Evolutionary conservation across 2,797 vertebrate genomes (phyloP).

Genomic region (Rhinatrema bivittatum): DNA sequence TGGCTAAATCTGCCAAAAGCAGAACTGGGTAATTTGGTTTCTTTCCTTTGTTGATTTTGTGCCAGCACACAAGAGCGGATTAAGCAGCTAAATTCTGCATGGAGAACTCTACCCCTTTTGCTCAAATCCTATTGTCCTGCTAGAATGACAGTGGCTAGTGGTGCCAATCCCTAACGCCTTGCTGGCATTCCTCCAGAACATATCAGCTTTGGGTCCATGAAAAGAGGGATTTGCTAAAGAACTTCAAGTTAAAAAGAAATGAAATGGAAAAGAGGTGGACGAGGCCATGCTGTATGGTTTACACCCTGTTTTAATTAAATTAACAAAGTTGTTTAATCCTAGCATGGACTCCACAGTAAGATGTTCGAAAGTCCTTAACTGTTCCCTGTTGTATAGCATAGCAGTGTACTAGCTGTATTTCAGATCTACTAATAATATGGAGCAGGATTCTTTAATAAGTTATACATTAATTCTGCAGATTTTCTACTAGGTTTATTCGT

Average conservation of each 20-base stretch:
- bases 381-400: too few relatives aligned
- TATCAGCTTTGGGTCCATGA: conserved; percentile 53
- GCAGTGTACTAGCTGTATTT: too few relatives aligned
- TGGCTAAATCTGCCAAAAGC: conserved; percentile 77
- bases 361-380: background rate
- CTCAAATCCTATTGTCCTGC: conserved; percentile 60
- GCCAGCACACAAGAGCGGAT: conserved; percentile 87
- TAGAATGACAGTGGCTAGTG: conserved; percentile 55
- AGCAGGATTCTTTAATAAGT: too few relatives aligned
- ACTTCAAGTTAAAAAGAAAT: conserved; percentile 38
- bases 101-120: conserved; percentile 57
- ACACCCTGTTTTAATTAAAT: conserved; percentile 40
- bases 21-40: conserved; percentile 87
- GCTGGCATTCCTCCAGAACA: conserved; percentile 52
- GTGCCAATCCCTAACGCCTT: conserved; percentile 53
- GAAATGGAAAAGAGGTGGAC: conserved; percentile 33
- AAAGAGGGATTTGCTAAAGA: conserved; percentile 62
- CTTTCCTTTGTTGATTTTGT: conserved; percentile 80
- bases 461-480: too few relatives aligned
- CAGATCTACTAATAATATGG: too few relatives aligned
- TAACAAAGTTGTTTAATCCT: conserved; percentile 24
- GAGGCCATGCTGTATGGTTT: conserved; percentile 35
- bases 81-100: conserved; percentile 76
- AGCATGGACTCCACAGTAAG: conserved; percentile 4
- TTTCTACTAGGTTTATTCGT: too few relatives aligned